Percentiles rank a stretch among this genome's conserved stretches.
Conservation (phyloP, 1,140 invertebrate species). For the Acromyrmex echinatior region DNA sequence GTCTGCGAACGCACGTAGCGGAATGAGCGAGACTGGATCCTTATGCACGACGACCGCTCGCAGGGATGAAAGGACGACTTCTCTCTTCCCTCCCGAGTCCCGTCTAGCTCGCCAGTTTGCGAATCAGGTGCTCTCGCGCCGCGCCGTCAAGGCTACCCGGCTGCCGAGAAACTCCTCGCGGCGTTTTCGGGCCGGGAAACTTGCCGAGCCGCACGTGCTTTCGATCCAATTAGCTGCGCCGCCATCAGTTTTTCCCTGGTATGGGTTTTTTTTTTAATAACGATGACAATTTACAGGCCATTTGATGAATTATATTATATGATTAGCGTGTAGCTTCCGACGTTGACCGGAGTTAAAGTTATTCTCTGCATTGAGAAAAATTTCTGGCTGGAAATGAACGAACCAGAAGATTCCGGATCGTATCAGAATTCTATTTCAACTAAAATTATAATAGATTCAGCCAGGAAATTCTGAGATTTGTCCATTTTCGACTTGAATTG, state of each 20-base stretch:
- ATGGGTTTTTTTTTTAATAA: background rate
- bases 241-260: background rate
- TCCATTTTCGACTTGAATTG: no score
- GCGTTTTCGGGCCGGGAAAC: constrained; percentile 62
- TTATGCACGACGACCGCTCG: constrained; percentile 46
- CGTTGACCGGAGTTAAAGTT: background rate
- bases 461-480: no score
- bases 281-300: background rate
- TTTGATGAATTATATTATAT: background rate
- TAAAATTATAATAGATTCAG: no score
- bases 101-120: constrained; percentile 38
- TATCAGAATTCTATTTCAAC: no score
- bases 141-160: constrained; percentile 65
- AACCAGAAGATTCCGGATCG: no score
- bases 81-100: background rate
- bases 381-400: no score
- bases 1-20: constrained; percentile 39
- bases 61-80: constrained; percentile 59
- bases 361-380: no score
- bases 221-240: constrained; percentile 56
- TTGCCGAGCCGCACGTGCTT: constrained; percentile 62
- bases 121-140: constrained; percentile 68
- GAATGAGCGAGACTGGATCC: constrained; percentile 46
- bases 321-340: background rate
- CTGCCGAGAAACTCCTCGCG: constrained; percentile 63